Percentiles rank a stretch among this genome's conserved stretches.
Evolutionary conservation across 2,888 invertebrate genomes (phyloP).

Genomic region (Mesoligia furuncula): DNA sequence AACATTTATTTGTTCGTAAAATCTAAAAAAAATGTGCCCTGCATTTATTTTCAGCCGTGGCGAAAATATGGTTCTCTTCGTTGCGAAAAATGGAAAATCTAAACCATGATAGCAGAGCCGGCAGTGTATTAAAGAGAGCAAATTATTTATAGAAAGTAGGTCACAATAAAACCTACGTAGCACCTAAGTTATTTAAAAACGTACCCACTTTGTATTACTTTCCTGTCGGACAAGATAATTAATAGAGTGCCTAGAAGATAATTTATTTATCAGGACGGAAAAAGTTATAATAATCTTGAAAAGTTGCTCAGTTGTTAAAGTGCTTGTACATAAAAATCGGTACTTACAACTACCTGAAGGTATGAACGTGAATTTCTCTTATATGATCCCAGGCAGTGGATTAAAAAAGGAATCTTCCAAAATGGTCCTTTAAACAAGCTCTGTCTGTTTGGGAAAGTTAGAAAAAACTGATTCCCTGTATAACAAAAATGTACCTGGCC

Average conservation of each 20-base stretch:
- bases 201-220: conserved; percentile 39
- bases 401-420: not conserved
- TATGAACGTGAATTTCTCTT: not conserved
- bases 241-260: conserved; percentile 30
- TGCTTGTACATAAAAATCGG: not conserved
- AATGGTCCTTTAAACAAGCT: not conserved
- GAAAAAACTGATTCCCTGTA: not conserved
- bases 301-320: conserved; percentile 5
- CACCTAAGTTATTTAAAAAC: conserved; percentile 20
- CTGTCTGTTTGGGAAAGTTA: not conserved
- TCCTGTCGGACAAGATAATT: conserved; percentile 27
- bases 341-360: not conserved
- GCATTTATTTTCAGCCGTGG: conserved; percentile 7
- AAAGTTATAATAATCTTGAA: conserved; percentile 10
- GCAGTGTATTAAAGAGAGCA: conserved; percentile 16
- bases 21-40: not conserved
- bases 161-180: conserved; percentile 22
- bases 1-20: not conserved
- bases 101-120: not conserved
- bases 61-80: conserved; percentile 13
- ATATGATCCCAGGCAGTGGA: not conserved
- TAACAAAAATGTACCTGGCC: not conserved
- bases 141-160: conserved; percentile 37
- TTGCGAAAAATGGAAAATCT: conserved; percentile 39
- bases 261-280: conserved; percentile 13